Conservation (phyloP, 2,113 vertebrate genomes). For the Ochotona curzoniae region DNA sequence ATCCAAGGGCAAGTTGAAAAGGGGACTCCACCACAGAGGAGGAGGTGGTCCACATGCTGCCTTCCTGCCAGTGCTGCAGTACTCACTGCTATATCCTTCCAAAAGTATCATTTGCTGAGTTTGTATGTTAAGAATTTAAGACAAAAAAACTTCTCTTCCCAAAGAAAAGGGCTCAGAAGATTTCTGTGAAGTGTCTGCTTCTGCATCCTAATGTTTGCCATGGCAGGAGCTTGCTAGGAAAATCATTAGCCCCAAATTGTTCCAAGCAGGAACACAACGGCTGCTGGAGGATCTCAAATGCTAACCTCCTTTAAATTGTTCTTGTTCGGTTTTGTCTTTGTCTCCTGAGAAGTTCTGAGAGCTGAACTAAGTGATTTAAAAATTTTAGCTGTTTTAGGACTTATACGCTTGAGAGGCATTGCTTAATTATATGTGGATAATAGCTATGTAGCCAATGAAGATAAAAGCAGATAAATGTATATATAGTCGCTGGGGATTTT, state of each 20-base stretch:
- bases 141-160: not conserved
- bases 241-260: not conserved
- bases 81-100: not conserved
- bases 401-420: not conserved
- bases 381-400: not conserved
- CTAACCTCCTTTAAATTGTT: not conserved
- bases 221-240: not conserved
- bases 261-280: not conserved
- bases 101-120: not conserved
- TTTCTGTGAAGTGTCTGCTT: not conserved
- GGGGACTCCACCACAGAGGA: not conserved
- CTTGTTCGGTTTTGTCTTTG: not conserved
- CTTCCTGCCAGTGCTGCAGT: not conserved
- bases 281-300: not conserved
- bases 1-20: constrained; percentile 72
- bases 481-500: not conserved
- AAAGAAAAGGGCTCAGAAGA: not conserved
- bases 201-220: not conserved
- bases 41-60: not conserved
- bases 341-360: not conserved
- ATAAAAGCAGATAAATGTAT: not conserved
- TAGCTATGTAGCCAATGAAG: not conserved
- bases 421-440: constrained; percentile 21
- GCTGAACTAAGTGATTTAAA: not conserved
- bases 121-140: not conserved